Percentiles rank a stretch among this genome's conserved stretches.
These are phyloP conservation scores for Paraescarpia echinospica DNA, from an alignment of 1,140 invertebrate genomes.

Conservation along the genomic window DNA sequence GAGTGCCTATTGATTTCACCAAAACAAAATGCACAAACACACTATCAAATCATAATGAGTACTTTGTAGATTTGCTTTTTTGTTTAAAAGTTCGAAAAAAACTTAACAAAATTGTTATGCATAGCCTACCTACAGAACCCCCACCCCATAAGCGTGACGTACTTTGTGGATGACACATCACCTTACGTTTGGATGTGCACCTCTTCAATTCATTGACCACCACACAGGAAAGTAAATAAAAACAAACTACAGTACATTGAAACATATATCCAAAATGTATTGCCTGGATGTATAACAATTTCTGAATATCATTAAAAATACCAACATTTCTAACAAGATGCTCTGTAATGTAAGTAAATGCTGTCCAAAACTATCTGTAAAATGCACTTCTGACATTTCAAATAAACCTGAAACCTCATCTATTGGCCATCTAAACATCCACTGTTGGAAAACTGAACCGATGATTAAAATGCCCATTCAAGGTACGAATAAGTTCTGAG, in stretches of 20 bases:
- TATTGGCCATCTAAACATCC: neutral
- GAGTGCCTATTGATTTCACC: too few relatives aligned
- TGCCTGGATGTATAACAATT: conserved; percentile 1
- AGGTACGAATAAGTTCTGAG: neutral
- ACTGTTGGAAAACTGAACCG: neutral
- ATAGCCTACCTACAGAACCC: too few relatives aligned
- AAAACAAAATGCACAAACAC: too few relatives aligned
- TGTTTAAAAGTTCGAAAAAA: too few relatives aligned
- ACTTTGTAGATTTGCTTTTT: too few relatives aligned
- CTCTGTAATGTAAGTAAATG: neutral
- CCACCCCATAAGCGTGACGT: too few relatives aligned
- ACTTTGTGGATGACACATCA: too few relatives aligned
- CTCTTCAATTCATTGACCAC: neutral
- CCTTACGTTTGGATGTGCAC: neutral
- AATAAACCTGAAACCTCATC: neutral
- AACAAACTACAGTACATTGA: neutral
- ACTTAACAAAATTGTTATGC: too few relatives aligned
- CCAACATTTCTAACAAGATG: neutral
- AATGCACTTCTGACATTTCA: neutral
- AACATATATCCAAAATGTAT: neutral
- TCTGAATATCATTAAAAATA: conserved; percentile 7
- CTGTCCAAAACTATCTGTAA: neutral
- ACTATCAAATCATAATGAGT: too few relatives aligned
- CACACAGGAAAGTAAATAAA: neutral
- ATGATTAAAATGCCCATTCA: neutral